Evolutionary conservation across 2,797 vertebrate genomes (phyloP).

Genomic region (Mus caroli): DNA sequence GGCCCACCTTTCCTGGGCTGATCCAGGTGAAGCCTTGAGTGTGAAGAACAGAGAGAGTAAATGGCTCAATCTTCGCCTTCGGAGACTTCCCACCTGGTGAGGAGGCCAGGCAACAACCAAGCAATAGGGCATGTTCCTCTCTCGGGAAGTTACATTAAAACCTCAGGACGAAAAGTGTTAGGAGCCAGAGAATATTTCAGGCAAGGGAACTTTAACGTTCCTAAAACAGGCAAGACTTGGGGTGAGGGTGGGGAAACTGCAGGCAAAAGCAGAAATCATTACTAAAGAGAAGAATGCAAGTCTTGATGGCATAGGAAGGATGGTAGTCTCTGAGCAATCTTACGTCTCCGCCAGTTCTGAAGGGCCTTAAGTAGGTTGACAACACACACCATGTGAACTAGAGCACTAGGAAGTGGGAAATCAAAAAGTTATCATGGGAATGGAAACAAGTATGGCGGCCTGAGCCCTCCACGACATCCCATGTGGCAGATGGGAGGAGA

Average conservation of each 20-base stretch:
- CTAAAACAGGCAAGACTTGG: not conserved
- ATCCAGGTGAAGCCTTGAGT: not conserved
- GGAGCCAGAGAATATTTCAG: not conserved
- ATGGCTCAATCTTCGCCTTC: not conserved
- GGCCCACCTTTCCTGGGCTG: not conserved
- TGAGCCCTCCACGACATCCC: not conserved
- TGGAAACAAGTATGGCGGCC: not conserved
- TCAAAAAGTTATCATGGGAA: not conserved
- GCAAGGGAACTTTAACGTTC: not conserved
- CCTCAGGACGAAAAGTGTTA: not conserved
- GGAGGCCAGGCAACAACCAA: slow-evolving; percentile 12
- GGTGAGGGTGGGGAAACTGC: not conserved
- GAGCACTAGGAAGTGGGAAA: not conserved
- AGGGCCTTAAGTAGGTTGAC: not conserved
- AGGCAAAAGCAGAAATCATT: not conserved
- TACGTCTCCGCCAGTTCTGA: not conserved
- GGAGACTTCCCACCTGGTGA: not conserved
- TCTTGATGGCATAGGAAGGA: not conserved
- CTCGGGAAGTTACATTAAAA: slow-evolving; percentile 23
- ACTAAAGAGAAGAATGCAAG: not conserved
- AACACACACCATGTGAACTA: not conserved
- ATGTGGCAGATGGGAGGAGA: not conserved
- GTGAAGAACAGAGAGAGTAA: not conserved
- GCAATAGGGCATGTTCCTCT: not conserved
- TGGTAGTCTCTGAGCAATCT: not conserved